Base-by-base conservation (phyloP, 2,888 invertebrate genomes). In the Caenorhabditis macrosperma region DNA sequence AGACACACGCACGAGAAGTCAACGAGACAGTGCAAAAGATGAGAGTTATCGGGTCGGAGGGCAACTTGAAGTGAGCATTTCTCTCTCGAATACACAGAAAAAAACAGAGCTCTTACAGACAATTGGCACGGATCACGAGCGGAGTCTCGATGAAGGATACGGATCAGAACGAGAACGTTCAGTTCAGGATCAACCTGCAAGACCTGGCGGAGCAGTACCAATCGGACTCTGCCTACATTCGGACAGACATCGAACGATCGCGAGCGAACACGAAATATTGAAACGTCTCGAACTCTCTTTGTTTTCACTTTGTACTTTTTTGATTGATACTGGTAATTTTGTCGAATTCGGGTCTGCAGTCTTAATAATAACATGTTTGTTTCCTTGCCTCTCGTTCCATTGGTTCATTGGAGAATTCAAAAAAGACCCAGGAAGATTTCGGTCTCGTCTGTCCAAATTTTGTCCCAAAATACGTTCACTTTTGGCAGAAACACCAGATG, bases 11-110 rank as follows among this genome's bases (percentile, higher is more conserved):
- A 15, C 59, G 55, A 48, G 79, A 79, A 10, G 64, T 79, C 12
- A 30, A 48, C 24, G 79, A 77, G 59, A 82, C 82, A 1, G 79
- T 82, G 0, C 60, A 76, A 26, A 79, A 72, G 22, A 82, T 82
- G 67, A 71, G 77, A 41, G 77, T 60, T 0, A 82, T 82, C 26
- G 66, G 74, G 22, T 77, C 77, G 55, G 15, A 54, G 17, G 60
- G 48, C 28, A 77, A 57, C 28, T 57, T 69, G 54, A 63, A 59
- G 69, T 77, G 44, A 50, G 67, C 52, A 48, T n/a, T 33, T 50
- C 30, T 50, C 28, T 54, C 26, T 28, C 26, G 38, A 60, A 46
- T 5, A 15, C 2, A 17, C 17, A 5, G 6, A 10, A 17, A 33
- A 28, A 22, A n/a, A n/a, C n/a, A n/a, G n/a, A n/a, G n/a, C 38